Conservation (phyloP, 2,888 invertebrate species). For the Drosophila silvestris region DNA sequence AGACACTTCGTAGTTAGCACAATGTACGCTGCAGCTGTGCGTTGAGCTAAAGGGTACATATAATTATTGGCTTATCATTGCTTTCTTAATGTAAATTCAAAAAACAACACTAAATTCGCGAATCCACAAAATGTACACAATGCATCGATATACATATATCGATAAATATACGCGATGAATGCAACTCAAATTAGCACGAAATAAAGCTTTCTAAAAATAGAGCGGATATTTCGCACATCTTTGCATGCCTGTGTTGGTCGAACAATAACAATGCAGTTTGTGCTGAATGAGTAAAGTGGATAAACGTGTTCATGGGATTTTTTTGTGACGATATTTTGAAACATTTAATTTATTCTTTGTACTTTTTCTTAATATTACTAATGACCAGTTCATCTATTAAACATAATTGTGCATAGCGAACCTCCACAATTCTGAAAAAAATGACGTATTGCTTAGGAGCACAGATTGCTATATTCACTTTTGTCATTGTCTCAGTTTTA, state of each 20-base stretch:
- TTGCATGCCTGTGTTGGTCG: not conserved
- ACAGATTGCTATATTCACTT: not conserved
- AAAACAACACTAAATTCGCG: not conserved
- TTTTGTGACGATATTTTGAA: not conserved
- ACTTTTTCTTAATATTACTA: not conserved
- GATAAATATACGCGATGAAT: not conserved
- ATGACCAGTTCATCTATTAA: not conserved
- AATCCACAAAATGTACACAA: not conserved
- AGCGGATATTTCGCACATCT: not conserved
- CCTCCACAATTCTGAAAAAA: too few relatives aligned
- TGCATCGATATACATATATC: conserved; percentile 2
- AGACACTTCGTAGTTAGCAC: not conserved
- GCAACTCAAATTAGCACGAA: not conserved
- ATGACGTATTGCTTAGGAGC: too few relatives aligned
- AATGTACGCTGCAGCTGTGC: not conserved
- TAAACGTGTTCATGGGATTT: not conserved
- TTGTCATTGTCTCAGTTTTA: not conserved
- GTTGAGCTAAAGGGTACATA: not conserved
- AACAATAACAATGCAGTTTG: not conserved
- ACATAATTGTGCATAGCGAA: not conserved
- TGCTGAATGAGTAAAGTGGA: not conserved
- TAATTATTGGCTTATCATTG: not conserved
- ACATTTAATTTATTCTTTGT: not conserved
- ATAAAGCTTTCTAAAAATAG: not conserved
- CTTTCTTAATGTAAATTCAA: not conserved